Evolutionary conservation across 2,797 vertebrate species (phyloP).

Genomic region (Pangasius larnaudii): DNA sequence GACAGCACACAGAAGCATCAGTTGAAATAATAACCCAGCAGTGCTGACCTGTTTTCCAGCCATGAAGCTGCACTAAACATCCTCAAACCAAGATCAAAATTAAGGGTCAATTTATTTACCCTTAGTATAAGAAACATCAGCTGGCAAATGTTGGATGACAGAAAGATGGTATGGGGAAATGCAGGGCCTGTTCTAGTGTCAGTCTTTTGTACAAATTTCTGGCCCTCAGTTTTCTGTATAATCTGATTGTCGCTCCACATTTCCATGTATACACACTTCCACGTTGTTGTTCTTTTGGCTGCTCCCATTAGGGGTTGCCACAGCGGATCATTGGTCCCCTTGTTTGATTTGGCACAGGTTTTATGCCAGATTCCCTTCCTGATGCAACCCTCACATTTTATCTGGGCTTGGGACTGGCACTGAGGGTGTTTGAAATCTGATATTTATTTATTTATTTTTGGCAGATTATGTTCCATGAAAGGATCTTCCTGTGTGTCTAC

Average conservation of each 20-base stretch:
- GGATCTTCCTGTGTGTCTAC: neutral
- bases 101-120: neutral
- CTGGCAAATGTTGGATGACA: neutral
- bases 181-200: neutral
- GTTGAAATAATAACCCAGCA: neutral
- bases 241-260: neutral
- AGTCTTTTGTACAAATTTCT: neutral
- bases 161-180: neutral
- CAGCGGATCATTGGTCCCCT: too few relatives aligned
- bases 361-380: too few relatives aligned
- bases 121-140: neutral
- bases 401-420: too few relatives aligned
- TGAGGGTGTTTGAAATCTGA: too few relatives aligned
- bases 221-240: neutral
- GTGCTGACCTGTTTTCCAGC: neutral
- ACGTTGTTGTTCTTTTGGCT: too few relatives aligned
- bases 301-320: too few relatives aligned
- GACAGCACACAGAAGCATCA: neutral
- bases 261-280: too few relatives aligned
- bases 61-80: neutral
- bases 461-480: neutral
- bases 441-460: too few relatives aligned
- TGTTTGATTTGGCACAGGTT: too few relatives aligned
- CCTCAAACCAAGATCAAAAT: neutral
- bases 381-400: too few relatives aligned